Evolutionary conservation across 2,888 invertebrate species (phyloP).

Genomic region (Athalia circularis): DNA sequence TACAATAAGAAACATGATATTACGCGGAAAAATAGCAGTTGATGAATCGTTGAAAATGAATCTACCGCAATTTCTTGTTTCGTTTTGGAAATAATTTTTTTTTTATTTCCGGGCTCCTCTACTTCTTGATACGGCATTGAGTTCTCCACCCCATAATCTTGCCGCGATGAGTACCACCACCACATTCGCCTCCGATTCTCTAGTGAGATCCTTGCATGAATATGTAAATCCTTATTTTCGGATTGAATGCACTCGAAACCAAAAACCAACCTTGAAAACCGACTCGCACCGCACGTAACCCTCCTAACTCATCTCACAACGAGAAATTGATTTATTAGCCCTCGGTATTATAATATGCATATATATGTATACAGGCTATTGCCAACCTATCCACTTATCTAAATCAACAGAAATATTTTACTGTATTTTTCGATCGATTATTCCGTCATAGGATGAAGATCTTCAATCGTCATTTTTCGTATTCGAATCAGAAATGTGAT

Average conservation of each 20-base stretch:
- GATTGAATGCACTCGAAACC: constrained; percentile 73
- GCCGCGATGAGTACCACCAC: constrained; percentile 50
- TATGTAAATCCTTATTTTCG: constrained; percentile 74
- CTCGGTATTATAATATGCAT: constrained; percentile 41
- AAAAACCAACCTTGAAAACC: constrained; percentile 69
- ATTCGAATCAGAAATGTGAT: neutral
- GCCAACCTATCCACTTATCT: constrained; percentile 23
- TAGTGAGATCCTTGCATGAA: constrained; percentile 70
- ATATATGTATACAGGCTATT: neutral
- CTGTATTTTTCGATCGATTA: constrained; percentile 5
- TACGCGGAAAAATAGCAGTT: too few relatives aligned
- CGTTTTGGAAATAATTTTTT: neutral
- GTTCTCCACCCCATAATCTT: constrained; percentile 28
- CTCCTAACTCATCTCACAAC: constrained; percentile 58
- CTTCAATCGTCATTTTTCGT: constrained; percentile 23
- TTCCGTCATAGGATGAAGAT: constrained; percentile 5
- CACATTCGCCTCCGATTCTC: constrained; percentile 58
- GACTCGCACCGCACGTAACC: constrained; percentile 50
- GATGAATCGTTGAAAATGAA: too few relatives aligned
- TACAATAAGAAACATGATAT: too few relatives aligned
- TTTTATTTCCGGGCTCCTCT: neutral
- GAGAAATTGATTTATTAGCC: constrained; percentile 72
- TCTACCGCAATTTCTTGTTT: too few relatives aligned
- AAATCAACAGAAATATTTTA: constrained; percentile 7
- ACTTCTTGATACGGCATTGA: constrained; percentile 29